Percentiles rank a stretch among this genome's conserved stretches.
Conservation (phyloP, 2,797 vertebrate genomes). For the Crax fasciolata region DNA sequence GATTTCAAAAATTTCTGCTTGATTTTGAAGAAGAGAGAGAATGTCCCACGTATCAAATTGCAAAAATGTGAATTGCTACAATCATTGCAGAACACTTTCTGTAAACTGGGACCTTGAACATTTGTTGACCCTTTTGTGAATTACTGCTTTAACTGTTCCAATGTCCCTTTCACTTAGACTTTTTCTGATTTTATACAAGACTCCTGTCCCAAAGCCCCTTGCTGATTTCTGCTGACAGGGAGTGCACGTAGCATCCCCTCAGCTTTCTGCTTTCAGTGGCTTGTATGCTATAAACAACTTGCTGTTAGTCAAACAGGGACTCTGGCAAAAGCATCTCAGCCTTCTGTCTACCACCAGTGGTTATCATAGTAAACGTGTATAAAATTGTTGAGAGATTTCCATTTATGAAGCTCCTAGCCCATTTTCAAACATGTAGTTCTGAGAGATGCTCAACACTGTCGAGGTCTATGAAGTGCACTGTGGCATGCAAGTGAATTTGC, state of each 20-base stretch:
- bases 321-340: neutral
- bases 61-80: neutral
- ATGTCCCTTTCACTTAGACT: neutral
- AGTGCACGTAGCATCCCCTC: neutral
- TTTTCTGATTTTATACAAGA: neutral
- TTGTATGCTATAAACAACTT: neutral
- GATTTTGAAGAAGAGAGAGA: neutral
- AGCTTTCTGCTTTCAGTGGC: neutral
- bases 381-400: neutral
- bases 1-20: neutral
- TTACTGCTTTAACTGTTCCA: neutral
- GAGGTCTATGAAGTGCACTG: fast-evolving
- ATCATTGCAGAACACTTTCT: neutral
- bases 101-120: neutral
- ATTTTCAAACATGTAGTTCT: neutral
- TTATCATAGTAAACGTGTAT: neutral
- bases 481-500: neutral
- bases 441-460: neutral
- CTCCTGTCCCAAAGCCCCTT: neutral
- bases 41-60: neutral
- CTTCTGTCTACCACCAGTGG: neutral
- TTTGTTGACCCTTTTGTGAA: neutral
- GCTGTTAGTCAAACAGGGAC: neutral
- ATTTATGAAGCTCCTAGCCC: neutral
- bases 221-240: neutral